Conservation (phyloP, 2,797 vertebrate species). For the Nasua narica region DNA sequence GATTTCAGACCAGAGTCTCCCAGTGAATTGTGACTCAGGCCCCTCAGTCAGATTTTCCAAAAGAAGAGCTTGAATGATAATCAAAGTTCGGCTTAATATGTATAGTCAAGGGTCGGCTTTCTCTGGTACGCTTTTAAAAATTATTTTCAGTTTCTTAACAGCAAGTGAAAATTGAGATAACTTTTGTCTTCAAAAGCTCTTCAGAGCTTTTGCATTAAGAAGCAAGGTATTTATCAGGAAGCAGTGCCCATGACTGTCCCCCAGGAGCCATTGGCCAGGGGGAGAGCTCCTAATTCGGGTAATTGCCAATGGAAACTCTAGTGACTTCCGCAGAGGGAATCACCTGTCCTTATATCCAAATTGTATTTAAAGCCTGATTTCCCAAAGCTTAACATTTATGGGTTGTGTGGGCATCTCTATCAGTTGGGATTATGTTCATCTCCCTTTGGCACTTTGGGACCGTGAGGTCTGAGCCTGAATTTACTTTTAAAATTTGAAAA, state of each 20-base stretch:
- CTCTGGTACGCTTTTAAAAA: background rate
- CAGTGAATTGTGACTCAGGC: background rate
- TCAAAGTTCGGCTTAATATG: background rate
- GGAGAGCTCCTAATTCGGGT: background rate
- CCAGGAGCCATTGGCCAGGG: background rate
- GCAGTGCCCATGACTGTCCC: rapidly evolving
- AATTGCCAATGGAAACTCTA: background rate
- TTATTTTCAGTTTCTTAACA: background rate
- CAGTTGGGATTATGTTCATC: background rate
- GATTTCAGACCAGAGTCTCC: background rate
- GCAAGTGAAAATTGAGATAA: background rate
- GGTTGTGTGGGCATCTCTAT: background rate
- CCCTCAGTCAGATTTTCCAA: background rate
- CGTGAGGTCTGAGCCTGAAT: background rate
- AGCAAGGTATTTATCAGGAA: background rate
- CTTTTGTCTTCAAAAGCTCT: background rate
- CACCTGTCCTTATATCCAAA: background rate
- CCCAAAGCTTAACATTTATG: no score
- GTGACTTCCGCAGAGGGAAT: background rate
- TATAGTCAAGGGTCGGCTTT: background rate
- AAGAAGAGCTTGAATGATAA: background rate
- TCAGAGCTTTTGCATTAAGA: background rate
- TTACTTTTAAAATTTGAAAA: background rate
- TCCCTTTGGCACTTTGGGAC: background rate
- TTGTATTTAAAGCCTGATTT: background rate